Evolutionary conservation across 2,888 invertebrate genomes (phyloP).

Genomic region (Polyommatus iphigenia): DNA sequence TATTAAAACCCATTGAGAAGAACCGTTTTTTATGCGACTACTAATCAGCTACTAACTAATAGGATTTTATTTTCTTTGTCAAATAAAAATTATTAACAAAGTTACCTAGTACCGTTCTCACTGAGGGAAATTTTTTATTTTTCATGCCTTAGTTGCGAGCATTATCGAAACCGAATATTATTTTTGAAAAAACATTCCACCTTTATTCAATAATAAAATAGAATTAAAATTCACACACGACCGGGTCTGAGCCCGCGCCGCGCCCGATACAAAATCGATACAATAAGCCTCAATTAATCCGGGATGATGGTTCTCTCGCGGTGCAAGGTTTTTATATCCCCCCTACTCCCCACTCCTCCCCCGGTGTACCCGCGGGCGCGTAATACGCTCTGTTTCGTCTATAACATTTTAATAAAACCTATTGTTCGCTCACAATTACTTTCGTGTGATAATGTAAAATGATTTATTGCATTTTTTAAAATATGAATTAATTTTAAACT

Average conservation of each 20-base stretch:
- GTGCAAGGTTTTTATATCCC: constrained; percentile 20
- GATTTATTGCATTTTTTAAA: neutral
- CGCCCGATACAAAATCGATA: constrained; percentile 58
- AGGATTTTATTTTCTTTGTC: neutral
- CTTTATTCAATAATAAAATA: constrained; percentile 32
- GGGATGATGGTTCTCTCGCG: constrained; percentile 47
- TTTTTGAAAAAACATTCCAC: constrained; percentile 35
- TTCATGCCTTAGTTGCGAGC: neutral
- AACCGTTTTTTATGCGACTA: neutral
- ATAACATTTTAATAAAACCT: constrained; percentile 11
- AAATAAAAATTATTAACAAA: neutral
- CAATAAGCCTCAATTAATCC: constrained; percentile 57
- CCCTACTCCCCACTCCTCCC: neutral
- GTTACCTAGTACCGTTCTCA: neutral
- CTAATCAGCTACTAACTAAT: no score
- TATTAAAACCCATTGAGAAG: neutral
- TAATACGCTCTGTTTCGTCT: constrained; percentile 20
- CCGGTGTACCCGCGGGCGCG: neutral
- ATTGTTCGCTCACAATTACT: constrained; percentile 6
- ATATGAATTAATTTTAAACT: no score
- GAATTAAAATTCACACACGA: constrained; percentile 29
- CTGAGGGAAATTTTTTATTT: neutral
- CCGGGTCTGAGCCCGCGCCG: constrained; percentile 36
- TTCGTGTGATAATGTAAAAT: neutral
- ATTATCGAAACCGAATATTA: neutral